Percentiles rank a stretch among this genome's conserved stretches.
phyloP scores from a whole-genome alignment of 2,113 vertebrate genomes.

The Prinia subflava region DNA sequence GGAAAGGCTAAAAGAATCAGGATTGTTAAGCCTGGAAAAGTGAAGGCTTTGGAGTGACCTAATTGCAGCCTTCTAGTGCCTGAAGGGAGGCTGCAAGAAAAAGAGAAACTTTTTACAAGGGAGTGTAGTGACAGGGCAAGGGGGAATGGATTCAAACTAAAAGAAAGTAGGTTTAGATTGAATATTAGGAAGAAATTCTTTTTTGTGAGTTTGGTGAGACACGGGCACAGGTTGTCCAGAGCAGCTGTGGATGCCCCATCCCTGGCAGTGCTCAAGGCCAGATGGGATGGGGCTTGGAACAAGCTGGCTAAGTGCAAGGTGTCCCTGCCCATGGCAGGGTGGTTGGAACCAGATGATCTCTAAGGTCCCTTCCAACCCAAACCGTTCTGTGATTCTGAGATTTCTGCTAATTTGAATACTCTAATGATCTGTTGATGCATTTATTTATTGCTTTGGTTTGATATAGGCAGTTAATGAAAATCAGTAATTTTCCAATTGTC shows the following conservation, averaged over 20 bases:
- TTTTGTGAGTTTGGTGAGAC: not conserved
- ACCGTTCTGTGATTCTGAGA: not conserved
- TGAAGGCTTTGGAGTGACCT: not conserved
- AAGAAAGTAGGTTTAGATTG: not conserved
- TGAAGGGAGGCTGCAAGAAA: not conserved
- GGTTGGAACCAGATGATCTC: not conserved
- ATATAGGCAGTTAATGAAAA: not conserved
- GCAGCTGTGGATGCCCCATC: not conserved
- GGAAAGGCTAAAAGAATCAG: not conserved
- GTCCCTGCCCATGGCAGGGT: not conserved
- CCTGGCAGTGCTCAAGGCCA: not conserved
- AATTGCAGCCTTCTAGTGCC: not conserved
- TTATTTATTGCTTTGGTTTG: not conserved
- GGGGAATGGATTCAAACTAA: not conserved
- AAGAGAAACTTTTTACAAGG: not conserved
- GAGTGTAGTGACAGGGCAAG: not conserved
- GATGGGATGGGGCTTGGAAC: not conserved
- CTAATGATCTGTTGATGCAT: not conserved
- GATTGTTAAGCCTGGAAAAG: not conserved
- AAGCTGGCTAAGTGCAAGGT: not conserved
- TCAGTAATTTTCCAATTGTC: not conserved
- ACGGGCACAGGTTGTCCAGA: not conserved
- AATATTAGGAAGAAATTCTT: not conserved
- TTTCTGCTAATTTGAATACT: not conserved
- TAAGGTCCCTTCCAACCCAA: not conserved